These are phyloP conservation scores for Cepaea hortensis DNA, from an alignment of 2,888 invertebrate genomes.

Conservation along the genomic window DNA sequence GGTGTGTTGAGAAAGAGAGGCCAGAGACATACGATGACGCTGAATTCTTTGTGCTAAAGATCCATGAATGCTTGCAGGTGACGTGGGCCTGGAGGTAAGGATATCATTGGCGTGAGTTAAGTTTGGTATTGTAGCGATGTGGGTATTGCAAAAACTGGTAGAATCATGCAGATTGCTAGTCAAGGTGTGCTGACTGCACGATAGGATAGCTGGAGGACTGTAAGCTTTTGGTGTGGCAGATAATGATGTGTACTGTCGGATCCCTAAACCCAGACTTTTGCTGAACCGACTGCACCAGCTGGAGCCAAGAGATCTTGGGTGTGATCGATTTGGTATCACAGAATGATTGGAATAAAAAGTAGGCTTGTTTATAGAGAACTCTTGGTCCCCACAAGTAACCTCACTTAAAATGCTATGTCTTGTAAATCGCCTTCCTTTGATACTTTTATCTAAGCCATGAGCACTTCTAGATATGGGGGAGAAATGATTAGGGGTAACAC, in stretches of 20 bases:
- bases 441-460: conserved; percentile 32
- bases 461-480: not conserved
- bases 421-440: not conserved
- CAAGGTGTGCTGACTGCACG: conserved; percentile 6
- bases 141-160: not conserved
- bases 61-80: conserved; percentile 17
- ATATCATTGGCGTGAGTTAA: not conserved
- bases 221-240: conserved; percentile 2
- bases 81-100: not conserved
- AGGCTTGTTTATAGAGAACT: conserved; percentile 18
- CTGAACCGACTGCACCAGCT: not conserved
- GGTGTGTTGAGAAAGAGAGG: conserved; percentile 28
- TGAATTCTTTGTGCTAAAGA: not conserved
- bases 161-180: not conserved
- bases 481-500: not conserved
- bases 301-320: conserved; percentile 11
- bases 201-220: conserved; percentile 8
- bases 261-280: not conserved
- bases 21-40: not conserved
- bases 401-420: not conserved
- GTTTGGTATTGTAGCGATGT: not conserved
- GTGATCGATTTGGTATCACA: not conserved
- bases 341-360: conserved; percentile 23
- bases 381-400: conserved; percentile 2
- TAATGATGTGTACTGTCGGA: not conserved